Percentiles rank a stretch among this genome's conserved stretches.
Conservation (phyloP, 2,113 vertebrate species). For the Raja brachyura region DNA sequence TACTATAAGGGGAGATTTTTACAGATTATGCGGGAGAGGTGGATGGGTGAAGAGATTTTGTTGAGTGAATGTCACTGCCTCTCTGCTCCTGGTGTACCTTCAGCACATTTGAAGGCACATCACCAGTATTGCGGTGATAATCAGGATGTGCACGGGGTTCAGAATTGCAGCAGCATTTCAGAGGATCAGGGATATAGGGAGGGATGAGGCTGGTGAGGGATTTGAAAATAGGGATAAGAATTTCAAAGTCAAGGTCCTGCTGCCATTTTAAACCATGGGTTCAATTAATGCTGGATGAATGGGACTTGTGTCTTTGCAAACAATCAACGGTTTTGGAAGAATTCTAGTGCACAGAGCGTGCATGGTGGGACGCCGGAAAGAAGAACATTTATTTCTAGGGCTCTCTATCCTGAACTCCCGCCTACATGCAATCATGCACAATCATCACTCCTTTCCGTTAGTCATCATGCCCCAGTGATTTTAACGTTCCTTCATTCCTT, state of each 20-base stretch:
- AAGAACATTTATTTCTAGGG: neutral
- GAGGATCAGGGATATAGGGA: neutral
- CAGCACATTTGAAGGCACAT: neutral
- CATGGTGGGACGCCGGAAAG: neutral
- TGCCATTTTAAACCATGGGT: neutral
- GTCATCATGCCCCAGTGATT: neutral
- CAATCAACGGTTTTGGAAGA: too few species aligned
- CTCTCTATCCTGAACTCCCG: neutral
- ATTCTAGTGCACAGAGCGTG: too few species aligned
- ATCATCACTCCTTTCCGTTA: neutral
- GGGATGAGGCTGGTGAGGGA: neutral
- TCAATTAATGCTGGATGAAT: too few species aligned
- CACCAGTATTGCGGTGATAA: neutral
- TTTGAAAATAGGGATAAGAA: neutral
- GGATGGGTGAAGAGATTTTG: neutral
- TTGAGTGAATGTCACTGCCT: neutral
- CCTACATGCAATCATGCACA: neutral
- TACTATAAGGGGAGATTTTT: neutral
- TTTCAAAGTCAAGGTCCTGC: neutral
- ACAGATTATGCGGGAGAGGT: neutral
- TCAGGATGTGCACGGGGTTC: neutral
- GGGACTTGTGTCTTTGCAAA: too few species aligned
- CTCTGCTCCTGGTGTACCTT: too few species aligned
- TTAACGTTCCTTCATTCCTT: neutral
- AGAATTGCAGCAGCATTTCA: neutral